A percentile compares a stretch with the other conserved stretches of the same genome.
phyloP scores from a whole-genome alignment of 2,888 invertebrate genomes.

The Julus scanicus region DNA sequence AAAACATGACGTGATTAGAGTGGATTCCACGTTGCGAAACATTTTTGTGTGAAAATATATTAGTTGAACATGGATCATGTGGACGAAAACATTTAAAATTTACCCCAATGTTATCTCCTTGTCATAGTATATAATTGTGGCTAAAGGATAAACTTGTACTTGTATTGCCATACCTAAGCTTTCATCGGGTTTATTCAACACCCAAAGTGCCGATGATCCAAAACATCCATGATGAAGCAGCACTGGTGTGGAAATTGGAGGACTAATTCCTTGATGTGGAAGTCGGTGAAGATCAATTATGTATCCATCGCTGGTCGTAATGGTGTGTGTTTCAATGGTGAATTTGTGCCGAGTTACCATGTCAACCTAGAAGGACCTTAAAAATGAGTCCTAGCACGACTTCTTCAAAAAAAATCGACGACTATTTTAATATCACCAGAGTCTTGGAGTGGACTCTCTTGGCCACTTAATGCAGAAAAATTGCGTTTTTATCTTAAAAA shows the following conservation, averaged over 20 bases:
- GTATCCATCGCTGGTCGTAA: neutral
- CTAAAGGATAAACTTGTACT: too few species aligned
- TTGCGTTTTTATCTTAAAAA: too few species aligned
- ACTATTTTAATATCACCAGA: too few species aligned
- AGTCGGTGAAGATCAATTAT: neutral
- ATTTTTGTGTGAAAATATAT: too few species aligned
- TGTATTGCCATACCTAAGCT: neutral
- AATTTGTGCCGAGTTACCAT: neutral
- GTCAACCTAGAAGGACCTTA: neutral
- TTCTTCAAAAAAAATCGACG: too few species aligned
- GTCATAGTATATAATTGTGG: too few species aligned
- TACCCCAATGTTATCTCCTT: too few species aligned
- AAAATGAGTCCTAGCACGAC: too few species aligned
- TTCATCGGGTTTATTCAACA: neutral
- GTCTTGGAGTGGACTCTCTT: too few species aligned
- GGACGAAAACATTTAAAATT: too few species aligned
- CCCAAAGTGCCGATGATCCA: constrained; percentile 16
- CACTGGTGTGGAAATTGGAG: neutral
- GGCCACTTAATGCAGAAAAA: too few species aligned
- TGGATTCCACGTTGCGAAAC: neutral
- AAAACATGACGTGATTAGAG: neutral
- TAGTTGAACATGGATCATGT: too few species aligned
- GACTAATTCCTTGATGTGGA: neutral
- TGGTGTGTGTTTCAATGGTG: neutral
- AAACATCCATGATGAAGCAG: constrained; percentile 2